A percentile compares a stretch with the other conserved stretches of the same genome.
phyloP scores from a whole-genome alignment of 2,797 vertebrate genomes.

The Petrocephalus schoutedeni region DNA sequence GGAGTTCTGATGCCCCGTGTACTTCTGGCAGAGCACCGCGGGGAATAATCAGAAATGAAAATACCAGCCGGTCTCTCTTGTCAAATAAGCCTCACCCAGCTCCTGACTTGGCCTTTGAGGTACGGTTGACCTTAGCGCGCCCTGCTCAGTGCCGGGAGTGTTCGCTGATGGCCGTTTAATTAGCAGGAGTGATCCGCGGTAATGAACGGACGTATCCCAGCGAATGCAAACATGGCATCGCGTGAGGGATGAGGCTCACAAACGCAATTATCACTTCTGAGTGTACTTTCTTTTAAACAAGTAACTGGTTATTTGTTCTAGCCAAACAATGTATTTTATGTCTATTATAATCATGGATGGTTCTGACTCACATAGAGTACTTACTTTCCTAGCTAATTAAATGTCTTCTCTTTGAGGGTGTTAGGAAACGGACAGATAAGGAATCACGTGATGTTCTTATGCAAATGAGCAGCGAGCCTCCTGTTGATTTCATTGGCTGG shows the following conservation, averaged over 20 bases:
- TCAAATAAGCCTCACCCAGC: neutral
- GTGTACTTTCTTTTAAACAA: neutral
- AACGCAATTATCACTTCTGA: neutral
- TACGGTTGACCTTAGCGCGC: neutral
- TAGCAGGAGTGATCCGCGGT: neutral
- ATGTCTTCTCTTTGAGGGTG: neutral
- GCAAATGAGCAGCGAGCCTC: neutral
- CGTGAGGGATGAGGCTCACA: neutral
- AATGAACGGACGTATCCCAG: neutral
- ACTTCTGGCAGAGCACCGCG: neutral
- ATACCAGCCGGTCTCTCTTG: conserved; percentile 8
- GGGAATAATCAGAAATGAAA: neutral
- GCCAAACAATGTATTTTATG: neutral
- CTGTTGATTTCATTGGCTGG: neutral
- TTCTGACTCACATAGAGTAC: neutral
- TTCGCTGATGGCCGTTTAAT: neutral
- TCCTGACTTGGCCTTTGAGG: neutral
- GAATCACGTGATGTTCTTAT: neutral
- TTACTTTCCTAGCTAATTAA: neutral
- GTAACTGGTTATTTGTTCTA: neutral
- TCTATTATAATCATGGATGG: neutral
- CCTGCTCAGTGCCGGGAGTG: neutral
- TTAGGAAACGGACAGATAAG: neutral
- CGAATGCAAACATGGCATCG: neutral
- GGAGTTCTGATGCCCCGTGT: neutral